phyloP scores from a whole-genome alignment of 2,797 vertebrate species.

The Xenops minutus region DNA sequence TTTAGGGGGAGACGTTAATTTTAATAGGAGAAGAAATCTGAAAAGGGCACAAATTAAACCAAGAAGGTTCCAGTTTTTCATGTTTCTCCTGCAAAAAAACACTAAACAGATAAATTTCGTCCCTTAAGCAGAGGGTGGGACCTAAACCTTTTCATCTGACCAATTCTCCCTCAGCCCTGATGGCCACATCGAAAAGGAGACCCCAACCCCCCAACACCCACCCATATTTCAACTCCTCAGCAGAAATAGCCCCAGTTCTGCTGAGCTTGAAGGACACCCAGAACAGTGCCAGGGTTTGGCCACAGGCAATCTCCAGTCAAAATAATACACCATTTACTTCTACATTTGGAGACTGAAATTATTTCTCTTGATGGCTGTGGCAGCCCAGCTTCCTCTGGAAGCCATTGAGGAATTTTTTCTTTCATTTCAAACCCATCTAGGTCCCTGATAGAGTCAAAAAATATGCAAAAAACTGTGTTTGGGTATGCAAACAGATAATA shows the following conservation, averaged over 20 bases:
- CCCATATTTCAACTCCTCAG: not conserved
- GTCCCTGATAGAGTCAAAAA: not conserved
- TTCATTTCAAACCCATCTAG: not conserved
- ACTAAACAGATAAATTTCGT: not conserved
- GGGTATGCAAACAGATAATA: not conserved
- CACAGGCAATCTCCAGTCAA: not conserved
- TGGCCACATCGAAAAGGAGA: not conserved
- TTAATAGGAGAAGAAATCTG: not conserved
- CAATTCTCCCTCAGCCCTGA: not conserved
- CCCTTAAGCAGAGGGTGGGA: not conserved
- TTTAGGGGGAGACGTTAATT: not conserved
- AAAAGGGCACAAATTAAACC: not conserved
- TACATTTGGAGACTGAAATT: not conserved
- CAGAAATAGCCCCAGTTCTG: not conserved
- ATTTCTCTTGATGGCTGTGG: not conserved
- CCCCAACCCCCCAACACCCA: not conserved
- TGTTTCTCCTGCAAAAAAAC: not conserved
- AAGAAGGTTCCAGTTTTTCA: not conserved
- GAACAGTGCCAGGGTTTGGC: not conserved
- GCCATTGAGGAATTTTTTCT: not conserved
- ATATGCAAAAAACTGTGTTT: not conserved
- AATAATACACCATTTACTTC: not conserved
- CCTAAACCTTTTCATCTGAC: not conserved
- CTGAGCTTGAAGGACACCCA: not conserved
- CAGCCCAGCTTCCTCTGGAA: not conserved